These are phyloP conservation scores for Brachionus koreanus DNA, from an alignment of 1,140 invertebrate genomes.

Conservation along the genomic window DNA sequence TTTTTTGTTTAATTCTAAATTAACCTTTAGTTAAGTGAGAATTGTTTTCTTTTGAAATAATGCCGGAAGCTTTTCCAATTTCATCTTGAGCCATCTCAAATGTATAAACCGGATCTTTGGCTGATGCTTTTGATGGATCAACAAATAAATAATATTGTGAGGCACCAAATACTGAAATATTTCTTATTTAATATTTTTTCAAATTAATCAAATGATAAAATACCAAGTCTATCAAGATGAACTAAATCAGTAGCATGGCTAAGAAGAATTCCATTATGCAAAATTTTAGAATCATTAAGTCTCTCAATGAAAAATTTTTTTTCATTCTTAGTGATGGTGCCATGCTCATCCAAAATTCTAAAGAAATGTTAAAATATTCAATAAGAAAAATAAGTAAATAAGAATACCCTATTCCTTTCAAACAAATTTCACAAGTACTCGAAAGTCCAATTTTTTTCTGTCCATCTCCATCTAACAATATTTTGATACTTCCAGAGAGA, in stretches of 20 bases:
- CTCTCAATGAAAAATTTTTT: slow-evolving; percentile 60
- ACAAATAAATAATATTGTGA: slow-evolving; percentile 34
- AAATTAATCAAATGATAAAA: background rate
- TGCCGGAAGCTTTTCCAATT: slow-evolving; percentile 51
- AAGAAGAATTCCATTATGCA: slow-evolving; percentile 62
- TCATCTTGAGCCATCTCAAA: slow-evolving; percentile 62
- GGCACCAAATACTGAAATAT: slow-evolving; percentile 48
- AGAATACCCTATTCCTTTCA: slow-evolving; percentile 23
- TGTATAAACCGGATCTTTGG: slow-evolving; percentile 48
- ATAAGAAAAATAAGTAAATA: background rate
- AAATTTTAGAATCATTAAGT: slow-evolving; percentile 55
- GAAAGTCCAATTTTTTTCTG: slow-evolving; percentile 20
- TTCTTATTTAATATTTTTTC: background rate
- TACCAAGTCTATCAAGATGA: slow-evolving; percentile 62
- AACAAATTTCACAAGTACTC: background rate
- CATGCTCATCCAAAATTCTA: slow-evolving; percentile 63
- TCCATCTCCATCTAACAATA: slow-evolving; percentile 60
- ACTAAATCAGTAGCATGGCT: slow-evolving; percentile 58
- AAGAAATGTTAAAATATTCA: background rate
- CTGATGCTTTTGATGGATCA: slow-evolving; percentile 19
- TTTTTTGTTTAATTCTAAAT: background rate
- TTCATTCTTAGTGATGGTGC: slow-evolving; percentile 57
- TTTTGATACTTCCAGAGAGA: slow-evolving; percentile 62
- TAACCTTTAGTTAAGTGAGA: background rate
- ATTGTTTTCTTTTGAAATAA: slow-evolving; percentile 22